These are phyloP conservation scores for Eulemur albifrons DNA, from an alignment of 2,797 vertebrate species.

Conservation along the genomic window DNA sequence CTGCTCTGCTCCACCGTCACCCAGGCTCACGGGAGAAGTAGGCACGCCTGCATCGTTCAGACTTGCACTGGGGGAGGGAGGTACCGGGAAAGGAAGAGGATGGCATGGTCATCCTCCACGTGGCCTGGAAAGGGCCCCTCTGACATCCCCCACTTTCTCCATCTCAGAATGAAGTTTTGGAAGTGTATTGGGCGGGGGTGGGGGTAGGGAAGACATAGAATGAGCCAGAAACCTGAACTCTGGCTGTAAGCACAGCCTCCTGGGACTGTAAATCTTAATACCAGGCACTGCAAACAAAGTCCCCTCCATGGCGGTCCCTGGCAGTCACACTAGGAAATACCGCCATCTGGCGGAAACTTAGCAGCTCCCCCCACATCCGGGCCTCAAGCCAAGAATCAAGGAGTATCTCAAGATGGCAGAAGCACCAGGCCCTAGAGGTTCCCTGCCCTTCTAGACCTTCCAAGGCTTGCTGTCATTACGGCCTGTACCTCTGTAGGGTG, in stretches of 20 bases:
- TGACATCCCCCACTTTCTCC: neutral
- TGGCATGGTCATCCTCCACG: accelerated
- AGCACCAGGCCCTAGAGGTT: neutral
- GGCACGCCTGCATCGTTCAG: too few relatives aligned
- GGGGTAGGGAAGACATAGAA: neutral
- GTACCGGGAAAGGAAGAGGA: neutral
- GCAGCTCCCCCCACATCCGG: neutral
- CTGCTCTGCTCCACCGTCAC: neutral
- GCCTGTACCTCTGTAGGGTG: neutral
- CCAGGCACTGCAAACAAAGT: neutral
- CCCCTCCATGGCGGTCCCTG: accelerated
- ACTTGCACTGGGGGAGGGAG: neutral
- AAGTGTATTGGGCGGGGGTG: neutral
- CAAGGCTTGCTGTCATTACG: neutral
- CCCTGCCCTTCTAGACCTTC: neutral
- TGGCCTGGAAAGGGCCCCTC: neutral
- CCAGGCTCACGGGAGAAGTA: neutral
- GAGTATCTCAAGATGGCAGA: neutral
- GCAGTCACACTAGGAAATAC: neutral
- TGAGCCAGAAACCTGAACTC: neutral
- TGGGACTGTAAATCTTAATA: neutral
- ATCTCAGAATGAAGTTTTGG: neutral
- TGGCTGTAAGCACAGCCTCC: neutral
- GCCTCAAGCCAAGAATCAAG: neutral
- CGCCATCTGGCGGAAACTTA: conserved; percentile 50